Conservation (phyloP, 2,888 invertebrate genomes). For the Hypomecis atomaria region DNA sequence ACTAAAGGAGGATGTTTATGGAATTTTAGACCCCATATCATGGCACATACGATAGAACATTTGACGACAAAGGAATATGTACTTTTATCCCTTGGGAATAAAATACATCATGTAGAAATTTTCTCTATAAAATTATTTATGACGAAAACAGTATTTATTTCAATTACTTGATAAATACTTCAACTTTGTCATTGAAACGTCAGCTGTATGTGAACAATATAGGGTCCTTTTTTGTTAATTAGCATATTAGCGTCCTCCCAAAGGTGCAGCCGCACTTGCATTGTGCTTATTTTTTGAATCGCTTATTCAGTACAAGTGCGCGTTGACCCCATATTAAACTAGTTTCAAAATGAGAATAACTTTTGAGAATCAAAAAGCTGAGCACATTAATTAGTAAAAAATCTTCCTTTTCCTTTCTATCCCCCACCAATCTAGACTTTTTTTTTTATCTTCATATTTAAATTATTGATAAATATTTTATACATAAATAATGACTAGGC, state of each 20-base stretch:
- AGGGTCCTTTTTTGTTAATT: not conserved
- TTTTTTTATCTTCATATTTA: constrained; percentile 52
- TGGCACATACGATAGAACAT: too few relatives aligned
- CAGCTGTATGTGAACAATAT: not conserved
- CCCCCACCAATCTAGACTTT: constrained; percentile 60
- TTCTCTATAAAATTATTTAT: too few relatives aligned
- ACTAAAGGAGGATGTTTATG: constrained; percentile 11
- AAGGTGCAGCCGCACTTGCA: constrained; percentile 1
- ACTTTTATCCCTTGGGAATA: too few relatives aligned
- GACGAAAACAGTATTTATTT: too few relatives aligned
- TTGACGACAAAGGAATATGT: too few relatives aligned
- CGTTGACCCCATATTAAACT: constrained; percentile 40
- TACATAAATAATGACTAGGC: constrained; percentile 82
- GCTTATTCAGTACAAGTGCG: constrained; percentile 8
- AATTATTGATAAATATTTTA: constrained; percentile 71
- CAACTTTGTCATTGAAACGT: too few relatives aligned
- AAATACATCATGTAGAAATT: too few relatives aligned
- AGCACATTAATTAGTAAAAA: constrained; percentile 58
- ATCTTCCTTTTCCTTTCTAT: constrained; percentile 54
- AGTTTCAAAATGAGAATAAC: constrained; percentile 31
- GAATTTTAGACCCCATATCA: not conserved
- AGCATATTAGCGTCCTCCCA: not conserved
- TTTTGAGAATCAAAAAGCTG: constrained; percentile 48
- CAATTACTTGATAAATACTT: too few relatives aligned
- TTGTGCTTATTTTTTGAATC: not conserved